phyloP scores from a whole-genome alignment of 2,888 invertebrate genomes.

The Herminia tarsipennalis region DNA sequence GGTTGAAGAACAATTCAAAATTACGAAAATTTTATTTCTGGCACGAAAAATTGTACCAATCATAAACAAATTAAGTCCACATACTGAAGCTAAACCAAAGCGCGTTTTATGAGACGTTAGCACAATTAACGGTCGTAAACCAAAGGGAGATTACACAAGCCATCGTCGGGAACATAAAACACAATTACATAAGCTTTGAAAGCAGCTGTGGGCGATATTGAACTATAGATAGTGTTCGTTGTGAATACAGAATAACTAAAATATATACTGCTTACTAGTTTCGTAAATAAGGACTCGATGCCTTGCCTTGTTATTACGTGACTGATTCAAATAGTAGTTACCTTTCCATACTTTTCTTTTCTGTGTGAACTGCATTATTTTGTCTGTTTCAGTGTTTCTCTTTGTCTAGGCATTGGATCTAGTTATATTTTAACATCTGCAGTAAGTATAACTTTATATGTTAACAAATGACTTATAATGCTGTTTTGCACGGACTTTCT shows the following conservation, averaged over 20 bases:
- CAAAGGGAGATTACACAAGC: conserved; percentile 56
- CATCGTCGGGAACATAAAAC: conserved; percentile 55
- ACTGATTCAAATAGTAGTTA: no score
- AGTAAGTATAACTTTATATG: no score
- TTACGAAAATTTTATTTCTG: not conserved
- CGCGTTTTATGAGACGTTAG: conserved; percentile 40
- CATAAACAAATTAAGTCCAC: conserved; percentile 20
- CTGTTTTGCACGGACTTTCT: no score
- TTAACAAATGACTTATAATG: no score
- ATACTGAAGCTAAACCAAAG: conserved; percentile 17
- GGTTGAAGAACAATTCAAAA: no score
- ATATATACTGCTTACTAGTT: conserved; percentile 34
- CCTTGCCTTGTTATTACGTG: no score
- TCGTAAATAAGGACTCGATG: no score
- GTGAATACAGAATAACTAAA: conserved; percentile 48
- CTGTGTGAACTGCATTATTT: no score
- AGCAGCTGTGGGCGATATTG: conserved; percentile 54
- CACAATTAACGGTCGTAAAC: conserved; percentile 49
- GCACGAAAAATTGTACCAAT: conserved; percentile 10
- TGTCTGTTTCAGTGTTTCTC: no score
- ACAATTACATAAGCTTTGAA: conserved; percentile 67
- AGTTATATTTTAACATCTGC: no score
- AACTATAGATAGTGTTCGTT: conserved; percentile 63
- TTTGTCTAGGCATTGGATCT: no score
- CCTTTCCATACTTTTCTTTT: no score